phyloP scores from a whole-genome alignment of 2,888 invertebrate species.

The Chamaedrilus cognettii region DNA sequence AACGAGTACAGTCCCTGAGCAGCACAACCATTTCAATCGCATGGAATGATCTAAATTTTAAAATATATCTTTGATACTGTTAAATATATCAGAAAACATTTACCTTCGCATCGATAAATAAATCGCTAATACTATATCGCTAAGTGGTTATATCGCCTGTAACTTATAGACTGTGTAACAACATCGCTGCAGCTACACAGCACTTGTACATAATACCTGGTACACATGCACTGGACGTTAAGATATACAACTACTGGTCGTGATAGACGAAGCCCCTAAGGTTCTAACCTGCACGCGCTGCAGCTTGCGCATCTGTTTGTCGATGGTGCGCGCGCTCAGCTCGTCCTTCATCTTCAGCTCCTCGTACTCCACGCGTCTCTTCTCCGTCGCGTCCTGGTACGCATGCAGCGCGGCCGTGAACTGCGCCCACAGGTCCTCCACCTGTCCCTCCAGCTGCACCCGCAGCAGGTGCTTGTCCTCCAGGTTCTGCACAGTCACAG shows the following conservation, averaged over 20 bases:
- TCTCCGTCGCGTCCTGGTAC: constrained; percentile 58
- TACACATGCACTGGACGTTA: too few species aligned
- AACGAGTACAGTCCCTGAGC: too few species aligned
- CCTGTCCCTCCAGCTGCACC: constrained; percentile 54
- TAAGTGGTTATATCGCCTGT: too few species aligned
- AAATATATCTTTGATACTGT: too few species aligned
- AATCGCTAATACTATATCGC: too few species aligned
- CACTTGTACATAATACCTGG: neutral
- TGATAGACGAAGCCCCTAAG: too few species aligned
- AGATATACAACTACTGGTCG: too few species aligned
- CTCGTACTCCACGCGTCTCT: constrained; percentile 57
- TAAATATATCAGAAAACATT: too few species aligned
- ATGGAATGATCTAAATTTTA: neutral
- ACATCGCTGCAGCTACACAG: neutral
- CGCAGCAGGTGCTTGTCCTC: constrained; percentile 60
- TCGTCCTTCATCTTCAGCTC: constrained; percentile 58
- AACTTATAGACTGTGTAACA: too few species aligned
- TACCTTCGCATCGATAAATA: too few species aligned
- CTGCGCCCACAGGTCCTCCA: constrained; percentile 56
- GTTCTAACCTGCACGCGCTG: constrained; percentile 56
- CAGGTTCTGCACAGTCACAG: constrained; percentile 56
- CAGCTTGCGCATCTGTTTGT: constrained; percentile 58
- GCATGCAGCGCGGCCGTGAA: constrained; percentile 53
- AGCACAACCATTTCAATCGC: neutral
- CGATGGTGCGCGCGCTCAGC: constrained; percentile 58